Conservation (phyloP, 30 jellyfish, hydroid and myxozoan species). For the Aurelia aurita region DNA sequence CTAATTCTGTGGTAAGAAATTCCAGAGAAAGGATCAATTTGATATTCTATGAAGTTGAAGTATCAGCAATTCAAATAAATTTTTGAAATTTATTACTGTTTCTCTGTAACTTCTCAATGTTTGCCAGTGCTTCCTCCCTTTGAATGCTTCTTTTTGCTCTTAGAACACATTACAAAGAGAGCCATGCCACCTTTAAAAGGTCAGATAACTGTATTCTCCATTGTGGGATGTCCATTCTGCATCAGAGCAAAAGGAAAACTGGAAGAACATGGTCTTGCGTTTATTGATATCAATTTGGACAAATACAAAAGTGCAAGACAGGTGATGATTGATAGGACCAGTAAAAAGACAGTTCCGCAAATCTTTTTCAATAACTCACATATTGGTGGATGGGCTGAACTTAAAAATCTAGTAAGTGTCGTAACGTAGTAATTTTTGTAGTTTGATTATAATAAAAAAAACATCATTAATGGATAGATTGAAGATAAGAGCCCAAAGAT, state of each 20-base stretch:
- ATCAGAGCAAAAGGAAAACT: constrained; percentile 82
- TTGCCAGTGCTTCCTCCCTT: too few relatives aligned
- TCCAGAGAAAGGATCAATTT: too few relatives aligned
- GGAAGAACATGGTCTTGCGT: constrained; percentile 81
- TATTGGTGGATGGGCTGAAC: constrained; percentile 86
- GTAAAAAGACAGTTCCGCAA: constrained; percentile 91
- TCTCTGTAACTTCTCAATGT: too few relatives aligned
- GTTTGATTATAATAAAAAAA: neutral
- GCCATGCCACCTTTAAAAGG: constrained; percentile 68
- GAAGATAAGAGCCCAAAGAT: neutral
- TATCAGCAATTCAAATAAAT: too few relatives aligned
- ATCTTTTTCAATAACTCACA: constrained; percentile 80
- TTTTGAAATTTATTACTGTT: too few relatives aligned
- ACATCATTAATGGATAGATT: neutral
- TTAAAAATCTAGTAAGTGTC: constrained; percentile 63
- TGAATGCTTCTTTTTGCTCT: too few relatives aligned
- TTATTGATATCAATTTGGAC: constrained; percentile 78
- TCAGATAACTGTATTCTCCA: constrained; percentile 69
- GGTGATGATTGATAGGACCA: constrained; percentile 74
- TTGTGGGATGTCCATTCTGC: constrained; percentile 93
- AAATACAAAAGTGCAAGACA: constrained; percentile 56
- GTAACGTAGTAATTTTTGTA: neutral
- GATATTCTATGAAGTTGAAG: too few relatives aligned
- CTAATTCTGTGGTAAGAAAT: too few relatives aligned
- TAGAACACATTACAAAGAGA: too few relatives aligned